A percentile compares a stretch with the other conserved stretches of the same genome.
Conservation (phyloP, 1,140 invertebrate genomes). For the Bombus difficillimus region DNA sequence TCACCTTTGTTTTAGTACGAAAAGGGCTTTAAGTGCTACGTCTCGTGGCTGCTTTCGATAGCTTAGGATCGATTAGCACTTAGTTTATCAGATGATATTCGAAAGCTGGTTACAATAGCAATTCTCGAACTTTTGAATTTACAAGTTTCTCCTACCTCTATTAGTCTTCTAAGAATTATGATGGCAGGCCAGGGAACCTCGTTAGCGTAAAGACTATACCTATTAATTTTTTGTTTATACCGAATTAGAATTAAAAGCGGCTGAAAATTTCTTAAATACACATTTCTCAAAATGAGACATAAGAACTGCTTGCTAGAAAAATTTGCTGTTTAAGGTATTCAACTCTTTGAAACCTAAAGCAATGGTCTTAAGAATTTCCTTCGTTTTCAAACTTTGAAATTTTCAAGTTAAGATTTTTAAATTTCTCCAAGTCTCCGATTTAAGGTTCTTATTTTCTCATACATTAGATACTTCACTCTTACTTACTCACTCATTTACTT, state of each 20-base stretch:
- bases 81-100: not conserved
- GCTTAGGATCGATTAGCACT: slow-evolving; percentile 21
- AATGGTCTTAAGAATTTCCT: not conserved
- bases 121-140: not conserved
- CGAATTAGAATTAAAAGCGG: not conserved
- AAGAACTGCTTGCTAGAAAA: not conserved
- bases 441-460: not conserved
- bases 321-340: not conserved
- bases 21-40: not conserved
- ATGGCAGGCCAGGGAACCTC: not conserved
- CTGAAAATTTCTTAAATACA: slow-evolving; percentile 6
- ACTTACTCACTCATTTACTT: no score
- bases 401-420: not conserved
- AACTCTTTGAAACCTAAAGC: not conserved
- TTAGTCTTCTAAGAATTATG: not conserved
- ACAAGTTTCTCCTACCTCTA: not conserved
- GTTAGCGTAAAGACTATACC: not conserved
- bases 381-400: no score
- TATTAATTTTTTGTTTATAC: not conserved
- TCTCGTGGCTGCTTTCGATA: not conserved
- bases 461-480: not conserved
- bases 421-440: not conserved
- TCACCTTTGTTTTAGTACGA: not conserved
- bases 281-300: not conserved
- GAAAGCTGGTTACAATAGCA: not conserved